These are phyloP conservation scores for Spodoptera exigua DNA, from an alignment of 2,888 invertebrate genomes.

Conservation along the genomic window DNA sequence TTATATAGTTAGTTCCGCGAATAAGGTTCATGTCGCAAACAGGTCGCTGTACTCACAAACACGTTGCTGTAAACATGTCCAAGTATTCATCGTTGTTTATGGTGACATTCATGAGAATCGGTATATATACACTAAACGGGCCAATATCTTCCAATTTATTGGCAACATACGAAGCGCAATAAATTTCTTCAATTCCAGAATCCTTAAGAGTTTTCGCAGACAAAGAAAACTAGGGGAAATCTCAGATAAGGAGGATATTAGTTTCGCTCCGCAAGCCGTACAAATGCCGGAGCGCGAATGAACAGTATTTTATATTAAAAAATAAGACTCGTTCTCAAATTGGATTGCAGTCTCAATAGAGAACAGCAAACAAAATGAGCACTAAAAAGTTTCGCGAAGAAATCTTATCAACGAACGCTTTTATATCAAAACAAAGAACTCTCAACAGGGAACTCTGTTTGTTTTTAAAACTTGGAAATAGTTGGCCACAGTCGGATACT, in stretches of 20 bases:
- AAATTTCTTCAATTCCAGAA: constrained; percentile 34
- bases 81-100: not conserved
- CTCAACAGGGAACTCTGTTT: constrained; percentile 36
- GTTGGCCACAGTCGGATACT: constrained; percentile 57
- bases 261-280: constrained; percentile 37
- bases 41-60: constrained; percentile 20
- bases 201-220: constrained; percentile 27
- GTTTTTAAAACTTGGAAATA: constrained; percentile 60
- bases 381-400: constrained; percentile 51
- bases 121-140: constrained; percentile 2
- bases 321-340: constrained; percentile 43
- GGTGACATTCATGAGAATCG: constrained; percentile 2
- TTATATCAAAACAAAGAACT: constrained; percentile 56
- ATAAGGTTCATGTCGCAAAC: constrained; percentile 19
- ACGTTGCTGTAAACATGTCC: not conserved
- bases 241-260: constrained; percentile 44
- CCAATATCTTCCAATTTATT: constrained; percentile 12
- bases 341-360: constrained; percentile 48
- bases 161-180: constrained; percentile 17
- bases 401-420: constrained; percentile 56
- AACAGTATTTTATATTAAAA: constrained; percentile 48
- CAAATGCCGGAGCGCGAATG: constrained; percentile 30
- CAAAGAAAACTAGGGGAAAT: constrained; percentile 22
- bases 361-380: constrained; percentile 51
- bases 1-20: constrained; percentile 36